These are phyloP conservation scores for Actinia equina DNA, from an alignment of 64 coral and sea anemone genomes.

Conservation along the genomic window DNA sequence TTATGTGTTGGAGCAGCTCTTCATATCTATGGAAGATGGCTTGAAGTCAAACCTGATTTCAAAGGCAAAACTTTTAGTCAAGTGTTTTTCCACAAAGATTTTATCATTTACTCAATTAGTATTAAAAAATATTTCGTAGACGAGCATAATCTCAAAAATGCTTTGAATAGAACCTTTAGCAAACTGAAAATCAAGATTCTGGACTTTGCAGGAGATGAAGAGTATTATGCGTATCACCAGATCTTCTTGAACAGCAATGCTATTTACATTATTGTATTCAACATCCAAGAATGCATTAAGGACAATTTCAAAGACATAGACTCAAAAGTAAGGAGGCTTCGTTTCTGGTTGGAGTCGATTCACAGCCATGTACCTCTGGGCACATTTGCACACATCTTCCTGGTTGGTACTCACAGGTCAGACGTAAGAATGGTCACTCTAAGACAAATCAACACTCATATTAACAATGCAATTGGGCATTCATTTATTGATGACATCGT, in stretches of 20 bases:
- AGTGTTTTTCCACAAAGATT: constrained; percentile 40
- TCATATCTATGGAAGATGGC: constrained; percentile 36
- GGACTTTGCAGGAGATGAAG: constrained; percentile 67
- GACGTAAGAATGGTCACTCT: not conserved
- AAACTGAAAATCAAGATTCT: constrained; percentile 52
- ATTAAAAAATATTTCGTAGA: constrained; percentile 17
- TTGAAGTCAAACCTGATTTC: constrained; percentile 31
- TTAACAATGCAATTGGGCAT: constrained; percentile 35
- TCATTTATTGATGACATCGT: constrained; percentile 33
- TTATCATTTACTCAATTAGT: not conserved
- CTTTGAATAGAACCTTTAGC: constrained; percentile 7
- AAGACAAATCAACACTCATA: not conserved
- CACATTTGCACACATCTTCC: constrained; percentile 36
- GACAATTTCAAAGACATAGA: constrained; percentile 14
- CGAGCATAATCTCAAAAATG: not conserved
- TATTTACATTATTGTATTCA: constrained; percentile 56
- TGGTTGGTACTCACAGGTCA: constrained; percentile 69
- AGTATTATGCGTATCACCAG: constrained; percentile 64
- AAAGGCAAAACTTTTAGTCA: constrained; percentile 42
- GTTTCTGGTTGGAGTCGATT: constrained; percentile 64
- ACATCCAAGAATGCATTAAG: constrained; percentile 18
- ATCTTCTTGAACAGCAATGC: constrained; percentile 46
- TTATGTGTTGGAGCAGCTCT: constrained; percentile 1
- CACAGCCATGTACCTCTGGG: constrained; percentile 31
- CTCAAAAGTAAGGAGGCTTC: constrained; percentile 10